Evolutionary conservation across 2,797 vertebrate species (phyloP), one percentile per base, ranked within the genome.

Genomic region (Gorsachius magnificus): DNA sequence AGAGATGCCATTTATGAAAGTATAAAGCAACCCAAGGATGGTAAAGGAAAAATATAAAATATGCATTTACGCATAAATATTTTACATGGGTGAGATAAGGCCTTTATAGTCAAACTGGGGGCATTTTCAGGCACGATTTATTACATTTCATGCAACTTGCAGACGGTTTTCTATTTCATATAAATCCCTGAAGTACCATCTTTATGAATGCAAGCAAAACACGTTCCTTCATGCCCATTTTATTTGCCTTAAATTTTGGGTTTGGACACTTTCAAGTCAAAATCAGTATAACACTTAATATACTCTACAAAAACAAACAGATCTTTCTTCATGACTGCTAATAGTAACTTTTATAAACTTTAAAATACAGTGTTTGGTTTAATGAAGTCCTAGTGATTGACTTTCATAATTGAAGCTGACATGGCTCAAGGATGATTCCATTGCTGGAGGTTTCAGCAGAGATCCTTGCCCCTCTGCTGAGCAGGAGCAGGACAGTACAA

Each of bases 211-310:
- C 90, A 96, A 96, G 94, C 61, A 78, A 97, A 97, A 96, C 93
- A 92, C 50, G 10, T 96, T 87, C 92, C 60, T 94, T 95, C 81
- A 53, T 35, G 57, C 57, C 89, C 79, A 71, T 95, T 97, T 96
- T 96, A 90, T 94, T 94, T 96, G 89, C 84, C 89, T 96, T 96
- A 95, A 97, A 97, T 97, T 94, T 84, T 83, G 12, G 54, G 17
- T 96, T 95, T 95, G 89, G 97, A 95, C 95, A 95, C 89, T 96
- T 97, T 94, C 91, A 97, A 97, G 91, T 94, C 91, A 97, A 97
- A 96, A 97, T 95, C 95, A 90, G 94, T 97, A 82, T 68, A 94
- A 93, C 54, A 93, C 63, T 94, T 95, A 95, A 95, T 82, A 92
- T 45, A 91, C 29, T 56, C 71, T 36, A 68, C 26, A 79, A 90